Evolutionary conservation across 2,888 invertebrate genomes (phyloP).

Genomic region (Protodeltote pygarga): DNA sequence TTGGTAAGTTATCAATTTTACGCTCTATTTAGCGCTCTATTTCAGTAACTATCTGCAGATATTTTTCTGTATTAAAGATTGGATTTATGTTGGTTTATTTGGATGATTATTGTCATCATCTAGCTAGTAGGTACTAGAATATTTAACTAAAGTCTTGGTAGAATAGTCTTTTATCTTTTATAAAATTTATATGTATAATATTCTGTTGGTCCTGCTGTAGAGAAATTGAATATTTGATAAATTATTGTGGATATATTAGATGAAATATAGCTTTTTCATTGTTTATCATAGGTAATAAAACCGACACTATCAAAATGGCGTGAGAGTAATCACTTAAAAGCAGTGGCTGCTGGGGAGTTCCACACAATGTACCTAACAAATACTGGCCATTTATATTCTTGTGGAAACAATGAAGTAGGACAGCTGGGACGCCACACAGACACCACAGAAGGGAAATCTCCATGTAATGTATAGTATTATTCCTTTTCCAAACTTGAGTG

Average conservation of each 20-base stretch:
- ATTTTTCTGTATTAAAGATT: too few relatives aligned
- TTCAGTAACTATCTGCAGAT: too few relatives aligned
- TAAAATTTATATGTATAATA: too few relatives aligned
- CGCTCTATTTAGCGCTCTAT: not conserved
- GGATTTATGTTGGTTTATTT: too few relatives aligned
- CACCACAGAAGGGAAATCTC: constrained; percentile 64
- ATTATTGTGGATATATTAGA: not conserved
- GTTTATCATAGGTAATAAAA: constrained; percentile 85
- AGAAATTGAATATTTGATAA: not conserved
- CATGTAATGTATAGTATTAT: constrained; percentile 73
- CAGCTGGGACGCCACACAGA: constrained; percentile 92
- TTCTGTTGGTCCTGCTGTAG: too few relatives aligned
- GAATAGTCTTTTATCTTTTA: too few relatives aligned
- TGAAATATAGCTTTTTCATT: not conserved
- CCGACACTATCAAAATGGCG: constrained; percentile 89
- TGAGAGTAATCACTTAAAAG: constrained; percentile 82
- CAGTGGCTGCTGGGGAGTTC: constrained; percentile 92
- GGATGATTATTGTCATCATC: too few relatives aligned
- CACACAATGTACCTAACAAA: constrained; percentile 93
- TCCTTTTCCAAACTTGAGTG: too few relatives aligned
- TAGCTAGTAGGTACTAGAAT: too few relatives aligned
- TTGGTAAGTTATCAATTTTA: constrained; percentile 74
- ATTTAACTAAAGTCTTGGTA: too few relatives aligned
- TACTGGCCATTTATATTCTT: constrained; percentile 94
- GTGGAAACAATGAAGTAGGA: constrained; percentile 97